These are phyloP conservation scores for Ladona fulva DNA, from an alignment of 1,140 invertebrate genomes.

Conservation along the genomic window DNA sequence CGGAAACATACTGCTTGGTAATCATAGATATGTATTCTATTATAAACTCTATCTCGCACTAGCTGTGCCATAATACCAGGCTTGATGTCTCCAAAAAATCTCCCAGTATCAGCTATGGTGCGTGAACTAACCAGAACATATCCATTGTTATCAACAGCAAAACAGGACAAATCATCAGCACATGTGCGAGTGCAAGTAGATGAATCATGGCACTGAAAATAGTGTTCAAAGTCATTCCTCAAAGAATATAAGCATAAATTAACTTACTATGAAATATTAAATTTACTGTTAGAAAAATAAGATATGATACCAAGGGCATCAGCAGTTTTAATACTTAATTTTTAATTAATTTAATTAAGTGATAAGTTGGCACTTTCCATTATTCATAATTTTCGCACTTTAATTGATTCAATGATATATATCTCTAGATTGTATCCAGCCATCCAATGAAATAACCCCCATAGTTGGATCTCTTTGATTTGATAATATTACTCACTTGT, in stretches of 20 bases:
- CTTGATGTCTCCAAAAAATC: conserved; percentile 76
- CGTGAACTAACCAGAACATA: conserved; percentile 70
- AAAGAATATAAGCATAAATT: too few relatives aligned
- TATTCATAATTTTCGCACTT: too few relatives aligned
- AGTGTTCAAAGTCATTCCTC: too few relatives aligned
- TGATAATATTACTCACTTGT: conserved; percentile 44
- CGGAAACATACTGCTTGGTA: conserved; percentile 83
- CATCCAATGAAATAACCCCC: neutral
- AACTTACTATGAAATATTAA: too few relatives aligned
- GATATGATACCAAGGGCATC: too few relatives aligned
- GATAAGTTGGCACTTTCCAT: too few relatives aligned
- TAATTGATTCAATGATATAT: too few relatives aligned
- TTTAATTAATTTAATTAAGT: too few relatives aligned
- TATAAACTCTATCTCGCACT: conserved; percentile 68
- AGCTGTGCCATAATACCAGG: conserved; percentile 66
- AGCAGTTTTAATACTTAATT: too few relatives aligned
- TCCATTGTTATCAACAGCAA: conserved; percentile 81
- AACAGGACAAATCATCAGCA: conserved; percentile 65
- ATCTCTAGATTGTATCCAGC: too few relatives aligned
- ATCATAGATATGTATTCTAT: conserved; percentile 67
- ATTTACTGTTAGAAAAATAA: too few relatives aligned
- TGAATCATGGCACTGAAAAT: conserved; percentile 12
- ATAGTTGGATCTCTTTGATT: neutral
- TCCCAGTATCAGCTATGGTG: conserved; percentile 59
- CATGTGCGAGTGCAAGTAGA: conserved; percentile 46